Conservation (phyloP, 2,888 invertebrate species). For the Drosophila infuscata region DNA sequence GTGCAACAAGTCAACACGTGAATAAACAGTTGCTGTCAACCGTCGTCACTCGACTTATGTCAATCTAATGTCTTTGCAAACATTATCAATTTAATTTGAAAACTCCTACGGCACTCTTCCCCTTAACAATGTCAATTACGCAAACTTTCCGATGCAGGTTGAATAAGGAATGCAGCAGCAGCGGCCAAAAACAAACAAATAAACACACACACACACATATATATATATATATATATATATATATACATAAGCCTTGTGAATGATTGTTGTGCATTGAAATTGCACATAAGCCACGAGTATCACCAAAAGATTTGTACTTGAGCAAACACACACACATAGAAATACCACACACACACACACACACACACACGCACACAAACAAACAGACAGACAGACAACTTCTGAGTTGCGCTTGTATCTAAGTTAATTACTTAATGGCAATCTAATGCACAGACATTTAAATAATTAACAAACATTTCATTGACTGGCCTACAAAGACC, state of each 20-base stretch:
- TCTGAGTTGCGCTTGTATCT: constrained; percentile 40
- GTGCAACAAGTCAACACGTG: constrained; percentile 32
- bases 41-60: neutral
- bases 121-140: constrained; percentile 24
- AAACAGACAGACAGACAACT: constrained; percentile 2
- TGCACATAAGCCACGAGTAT: constrained; percentile 51
- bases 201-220: neutral
- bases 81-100: constrained; percentile 32
- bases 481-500: constrained; percentile 64
- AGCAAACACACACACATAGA: constrained; percentile 8
- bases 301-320: constrained; percentile 25
- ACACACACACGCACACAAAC: constrained; percentile 1
- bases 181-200: neutral
- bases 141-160: constrained; percentile 14
- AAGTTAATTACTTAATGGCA: constrained; percentile 79
- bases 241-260: neutral
- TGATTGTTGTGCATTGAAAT: constrained; percentile 32
- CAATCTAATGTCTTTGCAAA: constrained; percentile 11
- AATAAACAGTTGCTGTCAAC: constrained; percentile 19
- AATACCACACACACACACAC: constrained; percentile 15
- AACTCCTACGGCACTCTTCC: neutral
- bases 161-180: neutral
- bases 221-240: neutral
- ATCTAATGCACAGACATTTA: constrained; percentile 66
- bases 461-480: constrained; percentile 75